Conservation (phyloP, 2,888 invertebrate genomes). For the Actias luna region DNA sequence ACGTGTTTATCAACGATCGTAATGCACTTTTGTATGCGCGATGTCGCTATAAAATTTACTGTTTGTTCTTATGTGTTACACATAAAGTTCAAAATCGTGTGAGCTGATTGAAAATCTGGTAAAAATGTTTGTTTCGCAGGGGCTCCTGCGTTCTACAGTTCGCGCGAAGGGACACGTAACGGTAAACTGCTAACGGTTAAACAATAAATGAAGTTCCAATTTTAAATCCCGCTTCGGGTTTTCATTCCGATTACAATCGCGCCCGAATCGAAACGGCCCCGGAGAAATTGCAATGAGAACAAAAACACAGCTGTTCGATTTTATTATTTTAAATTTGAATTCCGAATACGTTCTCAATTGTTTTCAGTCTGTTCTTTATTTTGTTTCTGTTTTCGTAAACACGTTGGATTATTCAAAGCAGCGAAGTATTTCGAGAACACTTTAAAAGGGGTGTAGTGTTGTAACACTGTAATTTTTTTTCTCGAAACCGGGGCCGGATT, state of each 20-base stretch:
- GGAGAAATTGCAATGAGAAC: slow-evolving; percentile 42
- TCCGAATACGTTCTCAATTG: slow-evolving; percentile 17
- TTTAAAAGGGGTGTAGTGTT: not conserved
- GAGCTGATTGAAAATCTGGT: not conserved
- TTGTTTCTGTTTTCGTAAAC: slow-evolving; percentile 16
- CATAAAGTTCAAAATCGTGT: not conserved
- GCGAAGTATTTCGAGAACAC: not conserved
- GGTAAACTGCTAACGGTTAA: slow-evolving; percentile 66
- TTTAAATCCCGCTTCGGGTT: slow-evolving; percentile 40
- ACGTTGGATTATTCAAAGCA: not conserved
- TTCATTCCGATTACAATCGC: slow-evolving; percentile 44
- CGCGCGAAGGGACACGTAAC: slow-evolving; percentile 69
- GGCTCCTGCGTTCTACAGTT: slow-evolving; percentile 36
- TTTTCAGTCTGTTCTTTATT: slow-evolving; percentile 17
- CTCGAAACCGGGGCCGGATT: not conserved
- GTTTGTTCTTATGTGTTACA: not conserved
- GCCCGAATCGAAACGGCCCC: slow-evolving; percentile 42
- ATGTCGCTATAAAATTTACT: not conserved
- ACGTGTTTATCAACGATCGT: slow-evolving; percentile 35
- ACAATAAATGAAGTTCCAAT: slow-evolving; percentile 47
- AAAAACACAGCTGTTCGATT: slow-evolving; percentile 23
- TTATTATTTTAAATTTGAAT: slow-evolving; percentile 33
- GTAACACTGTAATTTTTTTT: slow-evolving; percentile 1
- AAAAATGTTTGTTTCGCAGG: not conserved
- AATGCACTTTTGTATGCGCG: slow-evolving; percentile 21